Conservation (phyloP, 2,888 invertebrate species). For the Clitarchus hookeri region DNA sequence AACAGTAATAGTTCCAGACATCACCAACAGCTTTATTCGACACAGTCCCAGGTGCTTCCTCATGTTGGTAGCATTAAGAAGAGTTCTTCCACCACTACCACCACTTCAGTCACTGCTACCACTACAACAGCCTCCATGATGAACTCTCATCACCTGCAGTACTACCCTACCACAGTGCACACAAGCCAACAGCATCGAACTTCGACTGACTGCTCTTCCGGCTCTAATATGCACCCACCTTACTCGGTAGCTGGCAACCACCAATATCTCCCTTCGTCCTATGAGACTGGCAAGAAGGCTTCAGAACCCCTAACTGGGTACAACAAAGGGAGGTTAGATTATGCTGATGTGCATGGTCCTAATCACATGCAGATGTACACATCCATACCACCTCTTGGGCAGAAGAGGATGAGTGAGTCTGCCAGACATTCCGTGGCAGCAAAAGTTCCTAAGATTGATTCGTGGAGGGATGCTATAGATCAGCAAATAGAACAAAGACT, state of each 20-base stretch:
- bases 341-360: not conserved
- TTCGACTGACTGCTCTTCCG: constrained; percentile 16
- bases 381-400: constrained; percentile 29
- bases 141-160: constrained; percentile 28
- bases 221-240: constrained; percentile 28
- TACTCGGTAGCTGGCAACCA: constrained; percentile 28
- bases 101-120: not conserved
- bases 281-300: constrained; percentile 31
- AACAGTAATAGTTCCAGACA: not conserved
- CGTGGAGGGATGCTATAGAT: constrained; percentile 61
- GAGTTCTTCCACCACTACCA: constrained; percentile 46
- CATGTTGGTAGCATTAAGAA: constrained; percentile 52
- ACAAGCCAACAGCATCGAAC: constrained; percentile 34
- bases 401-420: constrained; percentile 28
- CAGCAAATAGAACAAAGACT: constrained; percentile 61
- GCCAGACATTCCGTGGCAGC: constrained; percentile 37
- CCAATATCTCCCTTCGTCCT: constrained; percentile 30
- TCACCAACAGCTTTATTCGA: constrained; percentile 47
- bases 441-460: constrained; percentile 59
- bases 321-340: constrained; percentile 18
- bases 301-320: constrained; percentile 29
- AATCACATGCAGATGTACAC: constrained; percentile 6
- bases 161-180: constrained; percentile 17
- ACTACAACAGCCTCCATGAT: not conserved
- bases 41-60: constrained; percentile 47